Evolutionary conservation across 2,888 invertebrate genomes (phyloP), one percentile per base, ranked within the genome.

Genomic region (Erannis defoliaria): DNA sequence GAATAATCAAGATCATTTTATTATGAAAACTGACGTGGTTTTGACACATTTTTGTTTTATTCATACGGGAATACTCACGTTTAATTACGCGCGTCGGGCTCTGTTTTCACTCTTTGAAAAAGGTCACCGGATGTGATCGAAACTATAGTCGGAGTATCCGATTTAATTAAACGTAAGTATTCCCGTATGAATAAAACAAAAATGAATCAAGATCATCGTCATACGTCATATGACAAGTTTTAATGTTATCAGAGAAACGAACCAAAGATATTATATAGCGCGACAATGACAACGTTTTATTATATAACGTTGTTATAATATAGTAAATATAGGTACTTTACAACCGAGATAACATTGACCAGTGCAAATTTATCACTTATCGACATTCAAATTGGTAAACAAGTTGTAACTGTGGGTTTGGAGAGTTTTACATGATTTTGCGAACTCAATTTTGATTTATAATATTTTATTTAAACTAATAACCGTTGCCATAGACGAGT

Each of bases 281-380:
- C 1, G n/a, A 1, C 2, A 42, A n/a, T 21, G 26, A 14, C 14
- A 16, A 26, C 8, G 12, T 42, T 9, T 38, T 14, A 12, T 42
- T 42, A 46, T 46, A 46, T 46, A 46, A 29, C 29, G 31, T 19
- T 42, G 19, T 33, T 19, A 19, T 33, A 46, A 18, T 46, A 33
- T 14, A 33, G 46, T 6, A 19, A 2, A 19, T 31, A 31, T 18
- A 33, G 31, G n/a, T 46, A 46, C 18, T 31, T 38, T 51, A 51
- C 40, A 26, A n/a, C 12, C 9, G 18, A 18, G 51, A 51, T 51
- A 51, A 51, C 51, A 51, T 23, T 38, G 51, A 31, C 40, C 38
- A 38, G 18, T 23, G 49, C 33, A 8, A 18, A 40, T 16, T 40
- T 12, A 8, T 26, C 51, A n/a, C 31, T n/a, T 40, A 42, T 50